These are phyloP conservation scores for Taxidea taxus DNA, from an alignment of 2,113 vertebrate species.

Conservation along the genomic window DNA sequence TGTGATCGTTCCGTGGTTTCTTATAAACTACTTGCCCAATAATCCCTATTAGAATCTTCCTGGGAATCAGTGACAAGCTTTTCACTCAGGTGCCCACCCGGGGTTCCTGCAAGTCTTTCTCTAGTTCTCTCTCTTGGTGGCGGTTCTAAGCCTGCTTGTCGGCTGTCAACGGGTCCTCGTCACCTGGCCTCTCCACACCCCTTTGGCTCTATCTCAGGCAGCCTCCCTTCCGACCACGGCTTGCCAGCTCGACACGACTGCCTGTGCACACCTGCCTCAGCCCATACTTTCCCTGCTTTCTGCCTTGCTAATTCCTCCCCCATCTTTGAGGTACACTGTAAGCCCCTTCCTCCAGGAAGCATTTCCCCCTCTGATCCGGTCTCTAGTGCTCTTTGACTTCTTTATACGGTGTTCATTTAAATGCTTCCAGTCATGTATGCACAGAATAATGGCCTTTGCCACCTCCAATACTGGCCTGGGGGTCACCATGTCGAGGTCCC, in stretches of 20 bases:
- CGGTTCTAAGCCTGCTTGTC: neutral
- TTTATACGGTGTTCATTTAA: neutral
- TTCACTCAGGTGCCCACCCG: neutral
- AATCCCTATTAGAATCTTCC: neutral
- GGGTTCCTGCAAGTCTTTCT: neutral
- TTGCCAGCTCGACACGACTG: neutral
- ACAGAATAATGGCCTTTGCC: neutral
- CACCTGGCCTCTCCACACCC: no score
- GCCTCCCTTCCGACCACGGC: neutral
- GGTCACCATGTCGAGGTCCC: neutral
- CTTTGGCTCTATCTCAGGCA: neutral
- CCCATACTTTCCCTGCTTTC: neutral
- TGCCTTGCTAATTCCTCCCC: neutral
- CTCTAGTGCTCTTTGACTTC: neutral
- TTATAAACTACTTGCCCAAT: neutral
- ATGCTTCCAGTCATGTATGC: neutral
- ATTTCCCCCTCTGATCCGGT: neutral
- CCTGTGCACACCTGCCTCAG: neutral
- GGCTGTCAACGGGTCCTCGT: neutral
- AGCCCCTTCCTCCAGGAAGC: neutral
- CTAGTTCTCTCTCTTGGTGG: neutral
- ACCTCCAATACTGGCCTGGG: neutral
- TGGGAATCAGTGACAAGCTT: neutral
- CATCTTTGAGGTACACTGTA: neutral
- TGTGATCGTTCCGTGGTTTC: neutral